Evolutionary conservation across 2,113 vertebrate species (phyloP), one percentile per base, ranked within the genome.

Genomic region (Pedetes capensis): DNA sequence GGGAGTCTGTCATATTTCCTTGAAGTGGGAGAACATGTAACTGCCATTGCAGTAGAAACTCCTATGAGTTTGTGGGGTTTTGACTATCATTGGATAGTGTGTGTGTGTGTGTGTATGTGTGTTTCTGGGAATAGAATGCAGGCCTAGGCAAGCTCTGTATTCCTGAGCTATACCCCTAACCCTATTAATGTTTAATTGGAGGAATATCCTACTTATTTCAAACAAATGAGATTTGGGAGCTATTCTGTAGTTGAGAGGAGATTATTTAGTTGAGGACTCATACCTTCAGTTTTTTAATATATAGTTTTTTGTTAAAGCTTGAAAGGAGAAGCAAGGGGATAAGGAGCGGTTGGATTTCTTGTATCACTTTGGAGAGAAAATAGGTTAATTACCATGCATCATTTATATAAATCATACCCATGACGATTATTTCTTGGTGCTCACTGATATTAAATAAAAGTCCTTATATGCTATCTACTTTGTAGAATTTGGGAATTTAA

Each of bases 401-500:
- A 42, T 69, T 34, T 53, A 51, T 81, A 68, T 59, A 20, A 78
- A 20, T 83, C 63, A 8, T 82, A 59, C 34, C 37, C 16, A 4
- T 55, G 39, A 49, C 79, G n/a, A 13, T 80, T 87, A 49, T 85
- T 91, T 86, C 49, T 91, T 96, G 20, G 10, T 51, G 74, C 78
- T 37, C 18, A 44, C 63, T 86, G 92, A 7, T 61, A 64, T 80
- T 87, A 83, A 94, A 42, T 93, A n/a, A 79, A 88, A 96, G 63
- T 29, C 1, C 34, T 93, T 90, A 71, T 74, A 51, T 27, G 37
- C 34, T 81, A 9, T 47, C 42, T 93, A 47, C 42, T 74, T 93
- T 96, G 87, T 90, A 71, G 49, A 75, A 69, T 64, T 82, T 64
- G 44, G 53, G 27, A 89, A 87, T 17, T 61, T 94, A 89, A 20